Base-by-base conservation (phyloP, 2,113 vertebrate genomes). In the Camelus bactrianus region DNA sequence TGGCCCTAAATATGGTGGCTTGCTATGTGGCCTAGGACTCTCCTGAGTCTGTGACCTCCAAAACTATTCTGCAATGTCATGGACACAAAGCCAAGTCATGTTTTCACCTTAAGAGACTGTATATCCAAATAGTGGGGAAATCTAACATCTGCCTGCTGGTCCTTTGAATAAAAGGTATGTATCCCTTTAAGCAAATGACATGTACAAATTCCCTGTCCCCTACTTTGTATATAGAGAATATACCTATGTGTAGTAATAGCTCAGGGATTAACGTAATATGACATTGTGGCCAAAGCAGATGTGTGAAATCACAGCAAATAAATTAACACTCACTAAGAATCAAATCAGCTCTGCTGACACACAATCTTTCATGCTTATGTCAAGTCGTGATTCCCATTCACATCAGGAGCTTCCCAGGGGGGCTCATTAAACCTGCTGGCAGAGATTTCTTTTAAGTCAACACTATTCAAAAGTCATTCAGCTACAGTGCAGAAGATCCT, bases 321-420 rank as follows among this genome's bases (percentile, higher is more conserved):
- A 95, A 98, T 96, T 92, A 95, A 86, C 62, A 50, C 60, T 75
- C 64, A 24, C 94, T 97, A 95, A 88, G 91, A 96, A 93, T 96
- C 52, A 65, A 97, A 96, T 98, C 96, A 62, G 79, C 32, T 35
- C 38, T 5, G 28, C 70, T 28, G 89, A 97, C 94, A 93, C 22
- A 58, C 77, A 22, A 11, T 94, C 95, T 96, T 97, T 97, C 79
- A 96, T 81, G 42, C 84, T 75, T 95, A 24, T 92, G 35, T 94
- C 93, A 93, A 97, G 95, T 97, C 38, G 52, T 97, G 96, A 97
- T 95, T 93, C 86, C 91, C 96, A 94, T 96, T 97, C 96, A 98
- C 82, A 93, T 82, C 9, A 13, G 69, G 73, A 95, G 72, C 93
- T 85, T 97, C 96, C 96, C 88, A 86, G 80, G 94, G 87, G 72